These are phyloP conservation scores for Pyrgilauda ruficollis DNA, from an alignment of 2,113 vertebrate genomes.

Conservation along the genomic window DNA sequence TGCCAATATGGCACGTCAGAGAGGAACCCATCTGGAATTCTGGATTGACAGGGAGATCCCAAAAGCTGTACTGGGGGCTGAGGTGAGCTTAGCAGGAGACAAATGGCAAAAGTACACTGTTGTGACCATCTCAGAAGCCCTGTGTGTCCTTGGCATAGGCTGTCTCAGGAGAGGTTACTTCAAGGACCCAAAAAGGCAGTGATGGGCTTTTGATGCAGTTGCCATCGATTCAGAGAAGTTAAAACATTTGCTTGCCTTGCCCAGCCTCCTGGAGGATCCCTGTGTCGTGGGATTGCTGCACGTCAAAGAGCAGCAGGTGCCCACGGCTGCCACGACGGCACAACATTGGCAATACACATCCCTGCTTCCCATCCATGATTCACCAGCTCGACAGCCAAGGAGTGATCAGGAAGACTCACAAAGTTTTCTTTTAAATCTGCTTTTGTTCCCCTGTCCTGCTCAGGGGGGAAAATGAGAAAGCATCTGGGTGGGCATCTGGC, in stretches of 20 bases:
- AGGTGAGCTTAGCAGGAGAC: neutral
- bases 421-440: neutral
- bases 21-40: neutral
- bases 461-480: neutral
- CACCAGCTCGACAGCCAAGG: neutral
- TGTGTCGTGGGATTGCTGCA: neutral
- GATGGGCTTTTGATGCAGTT: neutral
- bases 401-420: neutral
- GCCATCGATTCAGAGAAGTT: neutral
- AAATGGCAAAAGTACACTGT: neutral
- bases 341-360: neutral
- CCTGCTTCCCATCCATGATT: neutral
- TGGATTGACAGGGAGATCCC: neutral
- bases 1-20: fast-evolving
- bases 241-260: neutral
- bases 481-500: neutral
- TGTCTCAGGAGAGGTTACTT: neutral
- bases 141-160: neutral
- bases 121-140: neutral
- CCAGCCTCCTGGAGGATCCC: neutral
- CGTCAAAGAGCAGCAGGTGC: neutral
- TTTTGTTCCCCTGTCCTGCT: neutral
- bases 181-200: neutral
- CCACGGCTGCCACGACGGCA: fast-evolving
- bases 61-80: neutral